A percentile compares a stretch with the other conserved stretches of the same genome.
These are phyloP conservation scores for Cettia cetti DNA, from an alignment of 2,113 vertebrate genomes.

Conservation along the genomic window DNA sequence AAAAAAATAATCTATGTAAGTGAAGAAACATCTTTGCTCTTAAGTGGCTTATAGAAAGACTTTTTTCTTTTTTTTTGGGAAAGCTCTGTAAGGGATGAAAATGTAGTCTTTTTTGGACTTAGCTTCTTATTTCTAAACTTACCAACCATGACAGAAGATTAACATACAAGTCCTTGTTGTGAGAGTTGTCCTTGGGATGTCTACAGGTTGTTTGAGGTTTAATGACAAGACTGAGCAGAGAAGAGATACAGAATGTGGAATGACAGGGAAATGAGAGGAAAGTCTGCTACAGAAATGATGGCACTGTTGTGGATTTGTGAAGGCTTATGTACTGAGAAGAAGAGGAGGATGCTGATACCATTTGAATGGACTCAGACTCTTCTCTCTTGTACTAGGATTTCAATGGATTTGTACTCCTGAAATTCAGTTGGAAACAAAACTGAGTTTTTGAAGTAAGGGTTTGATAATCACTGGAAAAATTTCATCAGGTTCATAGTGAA, in stretches of 20 bases:
- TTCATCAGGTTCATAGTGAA: neutral
- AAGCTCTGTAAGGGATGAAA: neutral
- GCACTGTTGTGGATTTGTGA: neutral
- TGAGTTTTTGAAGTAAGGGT: neutral
- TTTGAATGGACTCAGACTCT: neutral
- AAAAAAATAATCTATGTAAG: neutral
- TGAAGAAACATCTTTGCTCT: neutral
- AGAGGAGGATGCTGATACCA: neutral
- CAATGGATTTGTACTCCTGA: neutral
- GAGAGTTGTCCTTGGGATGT: neutral
- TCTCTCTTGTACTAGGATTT: neutral
- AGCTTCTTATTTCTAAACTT: neutral
- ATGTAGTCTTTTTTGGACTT: neutral
- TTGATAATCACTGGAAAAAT: neutral
- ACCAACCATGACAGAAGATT: neutral
- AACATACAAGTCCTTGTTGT: neutral
- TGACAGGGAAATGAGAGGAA: neutral
- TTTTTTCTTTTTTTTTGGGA: neutral
- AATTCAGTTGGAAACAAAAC: neutral
- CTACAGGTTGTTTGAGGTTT: neutral
- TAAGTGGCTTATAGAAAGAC: neutral
- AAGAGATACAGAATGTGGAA: neutral
- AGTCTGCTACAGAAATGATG: neutral
- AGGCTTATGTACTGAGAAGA: neutral
- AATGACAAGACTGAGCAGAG: neutral